A percentile compares a stretch with the other conserved stretches of the same genome.
phyloP scores from a whole-genome alignment of 2,888 invertebrate species.

The Agrochola circellaris region DNA sequence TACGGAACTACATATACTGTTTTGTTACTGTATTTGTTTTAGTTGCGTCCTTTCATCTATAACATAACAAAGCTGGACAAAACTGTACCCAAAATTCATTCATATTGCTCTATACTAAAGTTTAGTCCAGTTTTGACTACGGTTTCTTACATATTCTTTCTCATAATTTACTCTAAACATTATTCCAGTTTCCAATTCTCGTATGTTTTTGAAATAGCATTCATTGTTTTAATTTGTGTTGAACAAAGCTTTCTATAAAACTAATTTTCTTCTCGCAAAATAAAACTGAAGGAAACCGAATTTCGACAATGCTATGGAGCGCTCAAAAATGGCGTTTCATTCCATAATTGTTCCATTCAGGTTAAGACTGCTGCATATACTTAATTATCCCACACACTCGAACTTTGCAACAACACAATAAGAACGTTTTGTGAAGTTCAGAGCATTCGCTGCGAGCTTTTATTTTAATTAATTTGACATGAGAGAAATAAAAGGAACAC shows the following conservation, averaged over 20 bases:
- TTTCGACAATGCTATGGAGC: constrained; percentile 12
- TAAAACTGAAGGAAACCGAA: neutral
- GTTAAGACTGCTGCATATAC: neutral
- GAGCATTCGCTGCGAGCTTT: constrained; percentile 15
- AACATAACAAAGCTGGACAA: too few relatives aligned
- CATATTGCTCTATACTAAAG: neutral
- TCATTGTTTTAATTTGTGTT: neutral
- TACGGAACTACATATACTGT: constrained; percentile 3
- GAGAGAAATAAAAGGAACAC: neutral
- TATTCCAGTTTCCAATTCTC: neutral
- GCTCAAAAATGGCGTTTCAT: constrained; percentile 3
- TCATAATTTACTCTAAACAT: neutral
- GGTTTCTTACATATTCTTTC: neutral
- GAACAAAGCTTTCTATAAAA: constrained; percentile 2
- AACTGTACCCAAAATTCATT: neutral
- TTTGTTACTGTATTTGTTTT: constrained; percentile 17
- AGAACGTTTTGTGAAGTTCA: constrained; percentile 14
- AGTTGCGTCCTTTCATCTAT: constrained; percentile 1
- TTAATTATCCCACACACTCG: constrained; percentile 21
- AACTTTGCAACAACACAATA: constrained; percentile 28
- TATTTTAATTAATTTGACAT: constrained; percentile 34
- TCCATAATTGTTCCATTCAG: constrained; percentile 14
- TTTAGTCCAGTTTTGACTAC: neutral
- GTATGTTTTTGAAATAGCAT: neutral
- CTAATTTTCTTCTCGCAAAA: constrained; percentile 11